Evolutionary conservation across 2,797 vertebrate genomes (phyloP).

Genomic region (Anguilla obscura): DNA sequence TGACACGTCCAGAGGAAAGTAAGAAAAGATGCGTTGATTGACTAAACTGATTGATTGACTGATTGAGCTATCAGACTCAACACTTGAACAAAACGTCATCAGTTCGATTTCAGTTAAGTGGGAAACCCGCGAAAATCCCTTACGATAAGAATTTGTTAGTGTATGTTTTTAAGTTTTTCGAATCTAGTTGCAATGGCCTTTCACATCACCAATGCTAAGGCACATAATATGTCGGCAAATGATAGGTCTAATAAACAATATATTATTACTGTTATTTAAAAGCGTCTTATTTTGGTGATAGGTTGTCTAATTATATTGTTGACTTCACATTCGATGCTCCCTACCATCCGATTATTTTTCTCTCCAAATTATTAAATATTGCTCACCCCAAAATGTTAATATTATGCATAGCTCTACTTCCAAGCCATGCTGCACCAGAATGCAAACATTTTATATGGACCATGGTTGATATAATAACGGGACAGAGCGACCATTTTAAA

Average conservation of each 20-base stretch:
- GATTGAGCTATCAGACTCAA: constrained; percentile 78
- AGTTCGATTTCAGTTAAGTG: constrained; percentile 30
- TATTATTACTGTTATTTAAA: neutral
- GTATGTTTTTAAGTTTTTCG: constrained; percentile 11
- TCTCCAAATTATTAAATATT: neutral
- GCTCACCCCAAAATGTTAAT: neutral
- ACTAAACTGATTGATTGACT: constrained; percentile 73
- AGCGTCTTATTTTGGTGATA: neutral
- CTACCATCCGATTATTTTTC: neutral
- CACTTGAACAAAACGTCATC: constrained; percentile 40
- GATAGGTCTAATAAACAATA: neutral
- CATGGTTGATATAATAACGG: neutral
- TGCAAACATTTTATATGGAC: neutral
- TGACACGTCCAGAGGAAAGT: constrained; percentile 68
- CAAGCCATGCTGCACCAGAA: neutral
- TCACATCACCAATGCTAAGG: neutral
- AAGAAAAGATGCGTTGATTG: constrained; percentile 80
- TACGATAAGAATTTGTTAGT: constrained; percentile 7
- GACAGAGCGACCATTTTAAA: neutral
- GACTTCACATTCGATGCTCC: no score
- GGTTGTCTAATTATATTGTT: neutral
- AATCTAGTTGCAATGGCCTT: constrained; percentile 13
- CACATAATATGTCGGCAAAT: neutral
- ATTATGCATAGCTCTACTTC: neutral
- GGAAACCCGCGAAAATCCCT: neutral